A percentile compares a stretch with the other conserved stretches of the same genome.
Conservation (phyloP, 2,113 vertebrate species). For the Apteryx mantelli region DNA sequence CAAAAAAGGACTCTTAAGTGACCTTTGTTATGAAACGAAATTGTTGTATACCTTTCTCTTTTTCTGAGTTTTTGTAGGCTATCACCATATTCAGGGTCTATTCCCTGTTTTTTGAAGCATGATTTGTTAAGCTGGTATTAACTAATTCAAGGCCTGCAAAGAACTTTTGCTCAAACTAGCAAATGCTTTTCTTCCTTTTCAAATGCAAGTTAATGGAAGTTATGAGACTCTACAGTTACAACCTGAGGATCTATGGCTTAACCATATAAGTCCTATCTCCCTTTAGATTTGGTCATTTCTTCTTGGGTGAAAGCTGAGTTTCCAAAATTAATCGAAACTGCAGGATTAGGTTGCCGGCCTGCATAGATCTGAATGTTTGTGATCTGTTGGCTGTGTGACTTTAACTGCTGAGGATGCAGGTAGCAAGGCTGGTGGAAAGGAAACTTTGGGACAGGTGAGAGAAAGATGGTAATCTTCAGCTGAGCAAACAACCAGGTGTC, state of each 20-base stretch:
- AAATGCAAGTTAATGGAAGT: background rate
- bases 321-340: background rate
- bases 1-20: background rate
- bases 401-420: background rate
- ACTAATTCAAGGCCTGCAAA: background rate
- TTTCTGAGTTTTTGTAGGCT: background rate
- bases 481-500: background rate
- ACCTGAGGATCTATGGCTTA: background rate
- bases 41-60: background rate
- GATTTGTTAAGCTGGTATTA: slow-evolving; percentile 23
- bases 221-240: background rate
- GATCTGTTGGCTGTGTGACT: background rate
- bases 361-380: background rate
- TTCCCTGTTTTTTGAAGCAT: background rate
- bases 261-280: fast-evolving
- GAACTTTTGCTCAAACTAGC: background rate
- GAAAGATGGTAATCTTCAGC: background rate
- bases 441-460: background rate
- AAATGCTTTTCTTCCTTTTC: background rate
- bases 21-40: background rate
- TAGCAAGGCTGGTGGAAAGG: background rate
- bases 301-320: background rate
- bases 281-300: background rate
- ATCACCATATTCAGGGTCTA: fast-evolving
- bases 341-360: background rate